phyloP scores from a whole-genome alignment of 2,797 vertebrate genomes.

The Neosalanx taihuensis region DNA sequence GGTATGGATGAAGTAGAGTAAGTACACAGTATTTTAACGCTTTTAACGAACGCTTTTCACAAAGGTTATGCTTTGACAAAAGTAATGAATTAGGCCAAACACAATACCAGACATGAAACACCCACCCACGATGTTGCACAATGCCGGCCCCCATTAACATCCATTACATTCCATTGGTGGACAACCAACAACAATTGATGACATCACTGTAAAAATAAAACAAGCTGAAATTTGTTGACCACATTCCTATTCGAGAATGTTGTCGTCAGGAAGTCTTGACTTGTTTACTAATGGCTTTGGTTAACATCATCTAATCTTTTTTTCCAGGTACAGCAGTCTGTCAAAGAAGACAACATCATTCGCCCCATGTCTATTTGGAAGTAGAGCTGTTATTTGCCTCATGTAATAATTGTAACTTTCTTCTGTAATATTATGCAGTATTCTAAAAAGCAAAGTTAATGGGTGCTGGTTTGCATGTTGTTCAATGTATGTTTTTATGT shows the following conservation, averaged over 20 bases:
- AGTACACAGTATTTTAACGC: slow-evolving; percentile 20
- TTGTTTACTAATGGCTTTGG: not conserved
- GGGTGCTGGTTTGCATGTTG: no score
- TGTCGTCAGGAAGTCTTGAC: not conserved
- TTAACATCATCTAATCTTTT: not conserved
- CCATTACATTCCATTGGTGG: no score
- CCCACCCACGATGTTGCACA: no score
- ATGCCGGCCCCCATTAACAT: no score
- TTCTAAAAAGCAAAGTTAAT: no score
- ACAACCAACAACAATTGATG: not conserved
- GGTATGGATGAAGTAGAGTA: slow-evolving; percentile 66
- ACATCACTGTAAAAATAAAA: no score
- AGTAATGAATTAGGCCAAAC: no score
- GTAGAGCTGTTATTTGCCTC: not conserved
- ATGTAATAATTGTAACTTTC: no score
- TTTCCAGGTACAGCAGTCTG: not conserved
- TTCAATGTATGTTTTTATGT: not conserved
- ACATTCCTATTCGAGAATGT: not conserved
- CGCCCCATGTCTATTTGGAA: not conserved
- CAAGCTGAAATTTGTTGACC: no score
- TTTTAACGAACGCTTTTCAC: not conserved
- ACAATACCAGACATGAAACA: no score
- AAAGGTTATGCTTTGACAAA: not conserved
- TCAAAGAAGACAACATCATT: not conserved
- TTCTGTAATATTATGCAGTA: no score